Base-by-base conservation (phyloP, 2,797 vertebrate species). In the Tangara arthus region DNA sequence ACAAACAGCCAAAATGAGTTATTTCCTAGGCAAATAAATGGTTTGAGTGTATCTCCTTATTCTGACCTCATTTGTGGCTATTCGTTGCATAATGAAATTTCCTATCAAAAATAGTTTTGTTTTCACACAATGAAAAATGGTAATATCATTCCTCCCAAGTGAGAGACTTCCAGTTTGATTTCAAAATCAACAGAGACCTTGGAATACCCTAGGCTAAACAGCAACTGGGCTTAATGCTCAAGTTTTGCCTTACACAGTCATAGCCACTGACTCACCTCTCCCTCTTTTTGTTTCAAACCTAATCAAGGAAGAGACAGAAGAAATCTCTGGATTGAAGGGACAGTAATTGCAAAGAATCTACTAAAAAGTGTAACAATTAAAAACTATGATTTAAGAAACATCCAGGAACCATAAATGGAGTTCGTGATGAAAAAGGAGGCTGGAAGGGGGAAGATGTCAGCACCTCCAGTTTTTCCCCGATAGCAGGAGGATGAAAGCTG, bases 21-120 rank as follows among this genome's bases (percentile, higher is more conserved):
- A 70, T 91, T 94, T 73, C 82, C 70, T 69, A 88, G 70, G 59
- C 26, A 93, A 93, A 94, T 73, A 86, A 92, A 66, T 34, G 14
- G 18, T 78, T 93, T 77, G 42, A 65, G 34, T 65, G 30, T 63
- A 86, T 83, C 66, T 86, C 28, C 69, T 90, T 78, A 50, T 90
- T 90, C 61, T 78, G 59, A 80, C n/a, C 32, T 92, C 34, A 57
- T 73, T 84, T 63, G 46, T 83, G 88, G 80, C 9, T 71, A 42
- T 87, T 94, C 89, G 39, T 23, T 90, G 42, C 37, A 32, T 68
- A 84, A 78, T 60, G 19, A 87, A 83, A 83, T 77, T 77, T 86
- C 60, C 65, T 73, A 66, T 91, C 73, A 82, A 91, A 90, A 89
- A 69, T 28, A 71, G n/a, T 16, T 66, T 52, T 80, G 4, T 57